Percentiles rank a stretch among this genome's conserved stretches.
These are phyloP conservation scores for Sciurus niger DNA, from an alignment of 2,113 vertebrate genomes.

Conservation along the genomic window DNA sequence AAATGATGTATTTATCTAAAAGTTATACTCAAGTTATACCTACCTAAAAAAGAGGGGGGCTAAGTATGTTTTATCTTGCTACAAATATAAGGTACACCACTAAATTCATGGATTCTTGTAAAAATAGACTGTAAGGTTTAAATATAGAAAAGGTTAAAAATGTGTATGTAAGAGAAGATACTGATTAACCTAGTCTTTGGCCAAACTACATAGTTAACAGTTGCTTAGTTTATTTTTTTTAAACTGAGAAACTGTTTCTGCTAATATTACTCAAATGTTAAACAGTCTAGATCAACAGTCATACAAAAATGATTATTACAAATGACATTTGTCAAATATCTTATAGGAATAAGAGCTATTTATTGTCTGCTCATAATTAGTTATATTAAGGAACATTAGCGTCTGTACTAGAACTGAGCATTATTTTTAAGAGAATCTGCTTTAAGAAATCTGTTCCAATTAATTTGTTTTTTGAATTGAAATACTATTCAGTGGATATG, in stretches of 20 bases:
- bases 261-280: not conserved
- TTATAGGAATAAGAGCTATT: not conserved
- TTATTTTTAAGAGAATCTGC: not conserved
- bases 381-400: not conserved
- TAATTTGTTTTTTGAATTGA: not conserved
- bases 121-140: not conserved
- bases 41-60: not conserved
- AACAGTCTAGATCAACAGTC: not conserved
- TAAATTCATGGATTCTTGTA: not conserved
- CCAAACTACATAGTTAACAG: not conserved
- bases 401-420: not conserved
- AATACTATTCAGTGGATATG: not conserved
- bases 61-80: not conserved
- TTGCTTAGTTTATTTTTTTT: not conserved
- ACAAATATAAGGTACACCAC: not conserved
- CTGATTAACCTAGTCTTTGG: not conserved
- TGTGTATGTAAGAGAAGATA: not conserved
- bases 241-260: not conserved
- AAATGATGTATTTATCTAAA: not conserved
- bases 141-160: not conserved
- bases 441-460: not conserved
- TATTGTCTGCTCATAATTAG: not conserved
- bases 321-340: not conserved
- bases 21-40: not conserved
- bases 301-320: not conserved